A percentile compares a stretch with the other conserved stretches of the same genome.
phyloP scores from a whole-genome alignment of 2,888 invertebrate species.

The Chamaedrilus cognettii region DNA sequence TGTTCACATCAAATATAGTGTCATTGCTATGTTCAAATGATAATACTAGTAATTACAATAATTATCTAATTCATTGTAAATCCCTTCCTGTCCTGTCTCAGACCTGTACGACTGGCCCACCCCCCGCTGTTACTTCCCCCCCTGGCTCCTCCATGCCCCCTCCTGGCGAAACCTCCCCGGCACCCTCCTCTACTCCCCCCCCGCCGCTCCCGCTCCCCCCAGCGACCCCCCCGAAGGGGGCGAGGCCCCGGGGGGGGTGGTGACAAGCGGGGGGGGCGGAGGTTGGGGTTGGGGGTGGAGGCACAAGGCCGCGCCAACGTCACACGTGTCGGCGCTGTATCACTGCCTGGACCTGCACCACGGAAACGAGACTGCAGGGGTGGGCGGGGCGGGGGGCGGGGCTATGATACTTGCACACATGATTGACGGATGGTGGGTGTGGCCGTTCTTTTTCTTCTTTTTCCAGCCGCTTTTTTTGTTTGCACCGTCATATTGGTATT shows the following conservation, averaged over 20 bases:
- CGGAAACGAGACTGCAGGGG: not conserved
- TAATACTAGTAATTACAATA: too few relatives aligned
- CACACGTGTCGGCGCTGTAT: not conserved
- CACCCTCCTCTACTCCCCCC: not conserved
- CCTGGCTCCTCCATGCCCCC: slow-evolving; percentile 4
- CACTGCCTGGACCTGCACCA: not conserved
- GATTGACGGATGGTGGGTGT: too few relatives aligned
- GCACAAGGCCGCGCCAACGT: not conserved
- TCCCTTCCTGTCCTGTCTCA: not conserved
- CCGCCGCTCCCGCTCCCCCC: not conserved
- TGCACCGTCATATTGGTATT: too few relatives aligned
- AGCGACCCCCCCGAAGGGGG: not conserved
- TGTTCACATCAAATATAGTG: too few relatives aligned
- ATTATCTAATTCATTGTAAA: too few relatives aligned
- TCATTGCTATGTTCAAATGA: too few relatives aligned
- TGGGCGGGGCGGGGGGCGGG: too few relatives aligned
- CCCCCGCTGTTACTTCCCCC: slow-evolving; percentile 5
- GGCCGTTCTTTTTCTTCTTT: too few relatives aligned
- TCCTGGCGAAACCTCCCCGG: slow-evolving; percentile 9
- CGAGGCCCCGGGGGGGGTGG: too few relatives aligned
- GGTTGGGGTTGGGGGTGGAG: not conserved
- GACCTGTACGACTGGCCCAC: slow-evolving; percentile 16
- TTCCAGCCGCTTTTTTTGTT: too few relatives aligned
- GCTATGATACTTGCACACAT: too few relatives aligned
- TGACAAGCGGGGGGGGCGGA: too few relatives aligned